Conservation (phyloP, 2,797 vertebrate species). For the Thaleichthys pacificus region DNA sequence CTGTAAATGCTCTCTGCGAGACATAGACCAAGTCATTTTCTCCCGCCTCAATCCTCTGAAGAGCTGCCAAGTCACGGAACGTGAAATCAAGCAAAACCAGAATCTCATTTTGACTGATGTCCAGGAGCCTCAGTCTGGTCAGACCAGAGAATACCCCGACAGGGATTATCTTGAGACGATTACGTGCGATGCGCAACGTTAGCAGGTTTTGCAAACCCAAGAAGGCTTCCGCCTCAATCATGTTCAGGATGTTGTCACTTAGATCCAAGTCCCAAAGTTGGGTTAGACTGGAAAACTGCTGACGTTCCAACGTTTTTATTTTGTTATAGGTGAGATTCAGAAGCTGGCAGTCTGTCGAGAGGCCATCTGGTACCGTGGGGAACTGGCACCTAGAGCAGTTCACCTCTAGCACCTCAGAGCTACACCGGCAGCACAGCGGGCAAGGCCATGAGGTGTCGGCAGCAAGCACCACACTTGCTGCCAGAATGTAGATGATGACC, state of each 20-base stretch:
- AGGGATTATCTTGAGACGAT: constrained; percentile 80
- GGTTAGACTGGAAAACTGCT: constrained; percentile 74
- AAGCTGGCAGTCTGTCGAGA: constrained; percentile 68
- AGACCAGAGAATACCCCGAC: constrained; percentile 78
- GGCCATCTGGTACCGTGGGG: constrained; percentile 62
- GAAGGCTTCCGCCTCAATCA: constrained; percentile 79
- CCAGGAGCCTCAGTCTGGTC: constrained; percentile 72
- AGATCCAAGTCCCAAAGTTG: constrained; percentile 81
- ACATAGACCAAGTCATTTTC: constrained; percentile 85
- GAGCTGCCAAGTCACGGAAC: constrained; percentile 74
- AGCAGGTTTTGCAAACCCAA: constrained; percentile 71
- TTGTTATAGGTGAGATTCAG: constrained; percentile 81
- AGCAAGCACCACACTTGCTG: constrained; percentile 45
- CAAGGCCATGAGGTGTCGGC: constrained; percentile 63
- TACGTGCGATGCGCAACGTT: constrained; percentile 74
- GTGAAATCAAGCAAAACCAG: constrained; percentile 84
- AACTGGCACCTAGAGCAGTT: constrained; percentile 77
- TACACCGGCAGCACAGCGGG: constrained; percentile 77
- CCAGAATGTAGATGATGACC: constrained; percentile 66
- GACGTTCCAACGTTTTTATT: constrained; percentile 72
- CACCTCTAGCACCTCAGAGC: constrained; percentile 59
- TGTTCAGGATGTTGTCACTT: constrained; percentile 73
- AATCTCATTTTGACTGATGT: constrained; percentile 83
- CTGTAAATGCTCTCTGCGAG: constrained; percentile 77
- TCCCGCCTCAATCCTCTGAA: constrained; percentile 73